These are phyloP conservation scores for Apostichopus leukothele DNA, from an alignment of 53 echinoderm and acorn worm genomes.

Conservation along the genomic window DNA sequence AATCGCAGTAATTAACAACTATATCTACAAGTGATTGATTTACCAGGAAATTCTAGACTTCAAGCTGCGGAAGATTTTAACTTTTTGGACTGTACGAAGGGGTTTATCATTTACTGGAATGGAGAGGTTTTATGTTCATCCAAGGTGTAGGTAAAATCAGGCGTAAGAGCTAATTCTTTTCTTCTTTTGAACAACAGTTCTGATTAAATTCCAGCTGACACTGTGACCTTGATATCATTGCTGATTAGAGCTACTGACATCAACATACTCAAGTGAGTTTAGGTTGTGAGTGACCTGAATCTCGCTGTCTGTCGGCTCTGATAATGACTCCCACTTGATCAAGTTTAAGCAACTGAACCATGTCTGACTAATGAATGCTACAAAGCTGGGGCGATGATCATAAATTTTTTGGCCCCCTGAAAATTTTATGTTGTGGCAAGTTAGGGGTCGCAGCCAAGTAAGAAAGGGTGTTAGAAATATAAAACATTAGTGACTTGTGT, in stretches of 20 bases:
- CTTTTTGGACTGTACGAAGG: too few relatives aligned
- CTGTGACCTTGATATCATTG: too few relatives aligned
- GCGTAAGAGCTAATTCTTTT: too few relatives aligned
- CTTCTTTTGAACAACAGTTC: too few relatives aligned
- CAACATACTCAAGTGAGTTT: too few relatives aligned
- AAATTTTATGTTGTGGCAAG: slow-evolving; percentile 6
- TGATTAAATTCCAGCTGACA: too few relatives aligned
- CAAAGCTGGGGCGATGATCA: slow-evolving; percentile 24
- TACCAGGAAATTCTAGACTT: too few relatives aligned
- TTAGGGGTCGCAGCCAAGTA: not conserved
- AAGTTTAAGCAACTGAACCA: not conserved
- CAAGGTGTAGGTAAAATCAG: too few relatives aligned
- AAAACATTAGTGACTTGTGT: not conserved
- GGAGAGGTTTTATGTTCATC: too few relatives aligned
- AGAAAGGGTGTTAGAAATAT: not conserved
- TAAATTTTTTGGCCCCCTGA: slow-evolving; percentile 41
- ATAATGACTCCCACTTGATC: not conserved
- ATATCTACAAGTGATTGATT: not conserved
- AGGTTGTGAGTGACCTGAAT: not conserved
- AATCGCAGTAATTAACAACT: not conserved
- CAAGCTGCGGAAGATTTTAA: too few relatives aligned
- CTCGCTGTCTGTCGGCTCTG: not conserved
- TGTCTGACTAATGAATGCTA: not conserved
- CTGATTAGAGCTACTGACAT: too few relatives aligned
- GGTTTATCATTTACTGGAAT: too few relatives aligned